Conservation (phyloP, 30 jellyfish, hydroid and myxozoan species). For the Pelagia noctiluca region DNA sequence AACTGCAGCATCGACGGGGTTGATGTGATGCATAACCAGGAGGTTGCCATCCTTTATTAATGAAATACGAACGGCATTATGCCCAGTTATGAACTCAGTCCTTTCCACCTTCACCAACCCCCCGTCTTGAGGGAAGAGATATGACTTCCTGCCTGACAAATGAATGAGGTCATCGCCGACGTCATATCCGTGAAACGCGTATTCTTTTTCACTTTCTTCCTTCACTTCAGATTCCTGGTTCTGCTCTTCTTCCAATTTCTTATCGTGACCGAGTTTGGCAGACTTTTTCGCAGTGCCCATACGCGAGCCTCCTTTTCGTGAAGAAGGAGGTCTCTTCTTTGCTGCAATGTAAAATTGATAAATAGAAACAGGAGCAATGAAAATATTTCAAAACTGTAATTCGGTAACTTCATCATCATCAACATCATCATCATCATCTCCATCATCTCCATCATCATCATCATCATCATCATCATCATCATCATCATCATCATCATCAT, state of each 20-base stretch:
- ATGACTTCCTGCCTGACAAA: slow-evolving; percentile 56
- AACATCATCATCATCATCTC: too few species aligned
- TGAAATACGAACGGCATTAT: slow-evolving; percentile 49
- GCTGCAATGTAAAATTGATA: slow-evolving; percentile 24
- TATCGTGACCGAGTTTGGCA: slow-evolving; percentile 32
- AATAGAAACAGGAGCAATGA: too few species aligned
- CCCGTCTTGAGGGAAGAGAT: slow-evolving; percentile 72
- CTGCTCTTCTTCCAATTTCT: slow-evolving; percentile 17
- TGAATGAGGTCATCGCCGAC: slow-evolving; percentile 87
- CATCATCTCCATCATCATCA: too few species aligned
- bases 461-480: too few species aligned
- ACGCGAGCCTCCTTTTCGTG: slow-evolving; percentile 61
- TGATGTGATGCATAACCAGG: slow-evolving; percentile 28
- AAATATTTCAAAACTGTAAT: too few species aligned
- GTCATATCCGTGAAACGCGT: slow-evolving; percentile 82
- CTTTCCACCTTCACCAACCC: slow-evolving; percentile 65
- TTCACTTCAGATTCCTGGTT: slow-evolving; percentile 18
- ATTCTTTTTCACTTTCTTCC: slow-evolving; percentile 52
- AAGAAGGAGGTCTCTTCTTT: slow-evolving; percentile 58
- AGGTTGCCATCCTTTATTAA: slow-evolving; percentile 44
- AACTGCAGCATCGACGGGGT: slow-evolving; percentile 36
- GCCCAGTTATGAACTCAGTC: slow-evolving; percentile 48
- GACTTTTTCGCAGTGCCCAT: slow-evolving; percentile 67
- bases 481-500: too few species aligned
- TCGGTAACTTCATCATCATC: too few species aligned